Evolutionary conservation across 2,797 vertebrate species (phyloP), one percentile per base, ranked within the genome.

Genomic region (Pogoniulus pusillus): DNA sequence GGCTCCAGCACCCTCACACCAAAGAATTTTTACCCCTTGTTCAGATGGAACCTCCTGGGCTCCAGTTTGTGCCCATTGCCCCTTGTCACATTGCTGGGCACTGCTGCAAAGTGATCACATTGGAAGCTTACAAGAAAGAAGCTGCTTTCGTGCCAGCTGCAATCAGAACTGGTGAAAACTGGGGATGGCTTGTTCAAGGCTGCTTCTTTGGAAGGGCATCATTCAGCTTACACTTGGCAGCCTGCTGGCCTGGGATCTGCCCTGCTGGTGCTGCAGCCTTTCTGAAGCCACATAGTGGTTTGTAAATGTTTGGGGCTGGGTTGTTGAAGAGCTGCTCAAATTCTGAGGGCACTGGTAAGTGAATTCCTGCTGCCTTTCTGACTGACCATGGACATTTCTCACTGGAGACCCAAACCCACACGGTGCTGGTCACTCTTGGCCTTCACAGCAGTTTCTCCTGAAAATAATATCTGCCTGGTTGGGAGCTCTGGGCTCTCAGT

Each of bases 281-380:
- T 92, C 80, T 79, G 37, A 83, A 82, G 54, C 23, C 18, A 0
- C 0, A 0, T 30, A 58, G 32, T 51, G 43, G 73, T 93, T 81
- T 89, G 43, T 70, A 71, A 90, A 66, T 63, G 55, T 81, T 90
- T 60, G 57, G 55, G 64, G 59, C 77, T 78, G 71, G 73, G 66
- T 68, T 5, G 12, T 68, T 89, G 71, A 89, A 60, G 85, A 92
- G 83, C 84, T 91, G 71, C 71, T 90, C 81, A 70, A 60, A 47
- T 90, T 72, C 57, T 39, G 53, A 89, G 68, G 45, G 49, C 58
- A 54, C 63, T 74, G 87, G 60, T 93, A 81, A 96, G 70, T 85
- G 82, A 90, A 74, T 78, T 95, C 65, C 65, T 65, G 14, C 75
- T 87, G 83, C 66, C 77, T 92, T 65, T 82, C 84, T 92, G 79